These are phyloP conservation scores for Berghia stephanieae DNA, from an alignment of 1,140 invertebrate genomes.

Conservation along the genomic window DNA sequence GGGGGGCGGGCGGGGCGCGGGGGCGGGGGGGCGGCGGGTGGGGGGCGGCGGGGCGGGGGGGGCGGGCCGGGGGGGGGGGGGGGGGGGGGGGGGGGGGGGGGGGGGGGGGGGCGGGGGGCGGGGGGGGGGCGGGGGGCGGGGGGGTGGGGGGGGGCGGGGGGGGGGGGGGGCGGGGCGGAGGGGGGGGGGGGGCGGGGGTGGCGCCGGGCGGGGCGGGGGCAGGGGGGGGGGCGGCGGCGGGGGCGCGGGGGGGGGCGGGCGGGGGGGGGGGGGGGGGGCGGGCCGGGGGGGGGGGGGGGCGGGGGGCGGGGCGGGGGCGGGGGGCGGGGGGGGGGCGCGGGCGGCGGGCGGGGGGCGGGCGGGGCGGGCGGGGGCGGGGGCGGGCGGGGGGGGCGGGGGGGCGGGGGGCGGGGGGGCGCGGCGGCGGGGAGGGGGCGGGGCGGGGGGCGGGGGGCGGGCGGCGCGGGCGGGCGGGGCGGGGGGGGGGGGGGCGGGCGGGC, in stretches of 20 bases:
- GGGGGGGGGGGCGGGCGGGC: background rate
- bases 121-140: background rate
- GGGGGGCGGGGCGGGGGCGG: background rate
- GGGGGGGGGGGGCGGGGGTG: background rate
- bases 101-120: background rate
- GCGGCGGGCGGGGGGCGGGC: background rate
- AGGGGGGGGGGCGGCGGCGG: background rate
- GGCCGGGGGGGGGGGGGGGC: background rate
- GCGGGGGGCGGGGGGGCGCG: background rate
- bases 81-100: background rate
- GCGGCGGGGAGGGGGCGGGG: background rate
- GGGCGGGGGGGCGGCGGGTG: background rate
- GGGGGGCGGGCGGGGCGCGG: background rate
- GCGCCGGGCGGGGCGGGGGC: background rate
- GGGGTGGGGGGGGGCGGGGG: background rate
- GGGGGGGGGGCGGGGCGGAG: background rate
- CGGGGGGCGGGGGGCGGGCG: background rate
- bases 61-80: background rate
- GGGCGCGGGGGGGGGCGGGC: background rate
- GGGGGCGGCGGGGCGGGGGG: background rate
- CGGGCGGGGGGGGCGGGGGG: background rate
- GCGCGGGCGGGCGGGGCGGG: background rate
- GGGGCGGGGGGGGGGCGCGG: too few relatives aligned
- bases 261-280: background rate
- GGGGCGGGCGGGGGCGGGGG: background rate